Conservation (phyloP, 1,140 invertebrate genomes). For the Drosophila subpulchrella region DNA sequence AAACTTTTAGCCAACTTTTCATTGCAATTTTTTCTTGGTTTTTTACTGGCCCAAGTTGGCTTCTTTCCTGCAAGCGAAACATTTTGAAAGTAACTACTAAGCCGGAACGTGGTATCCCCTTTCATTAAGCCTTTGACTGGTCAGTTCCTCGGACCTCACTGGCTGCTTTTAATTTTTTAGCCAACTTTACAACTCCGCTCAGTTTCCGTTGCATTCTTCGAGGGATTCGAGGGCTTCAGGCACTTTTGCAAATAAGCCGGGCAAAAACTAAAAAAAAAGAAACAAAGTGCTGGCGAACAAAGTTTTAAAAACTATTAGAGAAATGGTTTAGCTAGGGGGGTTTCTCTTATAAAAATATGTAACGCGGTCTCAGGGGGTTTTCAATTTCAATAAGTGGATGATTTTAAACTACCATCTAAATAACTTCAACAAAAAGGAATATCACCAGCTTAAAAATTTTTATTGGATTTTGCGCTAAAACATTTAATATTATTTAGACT, state of each 20-base stretch:
- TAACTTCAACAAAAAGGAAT: no score
- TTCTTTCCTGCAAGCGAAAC: constrained; percentile 16
- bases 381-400: neutral
- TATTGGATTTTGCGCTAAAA: no score
- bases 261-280: constrained; percentile 4
- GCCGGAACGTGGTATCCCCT: constrained; percentile 28
- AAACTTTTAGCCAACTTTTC: constrained; percentile 22
- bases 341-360: neutral
- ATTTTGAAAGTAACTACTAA: constrained; percentile 37
- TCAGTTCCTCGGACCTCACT: constrained; percentile 15
- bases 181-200: constrained; percentile 27
- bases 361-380: neutral
- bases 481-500: no score
- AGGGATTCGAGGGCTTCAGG: constrained; percentile 30
- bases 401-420: neutral
- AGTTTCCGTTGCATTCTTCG: constrained; percentile 39
- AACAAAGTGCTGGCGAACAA: constrained; percentile 6
- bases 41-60: constrained; percentile 1
- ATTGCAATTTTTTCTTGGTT: neutral
- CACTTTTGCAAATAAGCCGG: constrained; percentile 36
- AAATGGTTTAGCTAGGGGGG: neutral
- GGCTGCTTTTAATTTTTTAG: constrained; percentile 34
- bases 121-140: constrained; percentile 39
- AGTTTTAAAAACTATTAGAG: constrained; percentile 21
- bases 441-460: no score